Evolutionary conservation across 2,888 invertebrate species (phyloP).

Genomic region (Drosophila melanocephala): DNA sequence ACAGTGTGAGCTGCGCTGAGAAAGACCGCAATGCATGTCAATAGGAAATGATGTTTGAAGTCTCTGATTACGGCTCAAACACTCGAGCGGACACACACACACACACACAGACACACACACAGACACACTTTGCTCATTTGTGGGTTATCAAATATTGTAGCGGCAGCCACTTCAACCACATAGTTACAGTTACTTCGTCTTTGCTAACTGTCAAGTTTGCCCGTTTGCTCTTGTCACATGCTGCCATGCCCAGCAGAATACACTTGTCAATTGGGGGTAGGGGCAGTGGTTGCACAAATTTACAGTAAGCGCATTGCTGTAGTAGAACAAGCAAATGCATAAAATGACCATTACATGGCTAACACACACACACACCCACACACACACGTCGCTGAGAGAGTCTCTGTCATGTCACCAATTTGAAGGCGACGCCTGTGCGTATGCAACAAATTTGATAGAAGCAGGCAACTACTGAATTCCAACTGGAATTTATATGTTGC

Average conservation of each 20-base stretch:
- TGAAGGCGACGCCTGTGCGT: slow-evolving; percentile 50
- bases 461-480: slow-evolving; percentile 11
- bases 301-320: slow-evolving; percentile 56
- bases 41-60: slow-evolving; percentile 35
- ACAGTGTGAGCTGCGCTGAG: not conserved
- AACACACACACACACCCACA: slow-evolving; percentile 6
- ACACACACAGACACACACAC: not conserved
- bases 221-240: slow-evolving; percentile 27
- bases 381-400: slow-evolving; percentile 1
- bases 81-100: slow-evolving; percentile 23
- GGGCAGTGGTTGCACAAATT: slow-evolving; percentile 15
- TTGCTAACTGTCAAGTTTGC: slow-evolving; percentile 27
- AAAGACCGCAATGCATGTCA: slow-evolving; percentile 32
- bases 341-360: slow-evolving; percentile 59
- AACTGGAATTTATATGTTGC: slow-evolving; percentile 24
- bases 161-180: slow-evolving; percentile 19
- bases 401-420: slow-evolving; percentile 46
- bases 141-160: slow-evolving; percentile 35
- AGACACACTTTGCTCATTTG: not conserved
- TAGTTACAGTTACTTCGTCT: slow-evolving; percentile 7
- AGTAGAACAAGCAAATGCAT: slow-evolving; percentile 64
- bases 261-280: slow-evolving; percentile 56
- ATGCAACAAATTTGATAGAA: slow-evolving; percentile 52
- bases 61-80: slow-evolving; percentile 26
- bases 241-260: slow-evolving; percentile 45